These are phyloP conservation scores for Hypomecis atomaria DNA, from an alignment of 2,888 invertebrate genomes.

Conservation along the genomic window DNA sequence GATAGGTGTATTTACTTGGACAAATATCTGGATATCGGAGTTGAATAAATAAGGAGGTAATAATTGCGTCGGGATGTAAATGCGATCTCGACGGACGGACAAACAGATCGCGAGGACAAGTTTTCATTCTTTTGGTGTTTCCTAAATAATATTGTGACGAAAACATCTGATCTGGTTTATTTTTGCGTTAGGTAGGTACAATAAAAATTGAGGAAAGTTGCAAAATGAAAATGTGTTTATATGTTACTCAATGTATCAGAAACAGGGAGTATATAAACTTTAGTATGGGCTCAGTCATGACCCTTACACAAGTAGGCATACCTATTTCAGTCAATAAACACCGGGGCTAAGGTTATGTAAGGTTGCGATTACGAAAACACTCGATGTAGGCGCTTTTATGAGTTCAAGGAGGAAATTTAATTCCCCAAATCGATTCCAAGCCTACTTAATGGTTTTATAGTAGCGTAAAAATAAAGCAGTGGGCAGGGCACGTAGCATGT, in stretches of 20 bases:
- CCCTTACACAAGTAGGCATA: not conserved
- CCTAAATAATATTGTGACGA: too few relatives aligned
- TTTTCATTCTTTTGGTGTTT: not conserved
- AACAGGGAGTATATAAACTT: not conserved
- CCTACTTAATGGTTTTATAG: too few relatives aligned
- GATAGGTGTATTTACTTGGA: constrained; percentile 60
- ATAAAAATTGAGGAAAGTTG: too few relatives aligned
- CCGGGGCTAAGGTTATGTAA: constrained; percentile 17
- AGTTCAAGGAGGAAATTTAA: not conserved
- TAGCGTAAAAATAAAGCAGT: too few relatives aligned
- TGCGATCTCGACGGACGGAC: constrained; percentile 10
- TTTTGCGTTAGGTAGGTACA: too few relatives aligned
- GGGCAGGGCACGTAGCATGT: too few relatives aligned
- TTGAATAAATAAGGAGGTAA: constrained; percentile 30
- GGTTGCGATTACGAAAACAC: constrained; percentile 21
- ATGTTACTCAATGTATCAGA: too few relatives aligned
- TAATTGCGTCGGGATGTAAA: constrained; percentile 20
- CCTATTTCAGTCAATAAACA: constrained; percentile 18
- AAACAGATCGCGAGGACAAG: not conserved
- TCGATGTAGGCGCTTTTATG: constrained; percentile 2
- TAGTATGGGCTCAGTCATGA: constrained; percentile 4
- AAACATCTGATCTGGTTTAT: too few relatives aligned
- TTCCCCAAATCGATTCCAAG: not conserved
- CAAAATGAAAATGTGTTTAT: too few relatives aligned
- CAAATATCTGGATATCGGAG: constrained; percentile 26